Base-by-base conservation (phyloP, 2,888 invertebrate species). In the Diadegma fenestrale region DNA sequence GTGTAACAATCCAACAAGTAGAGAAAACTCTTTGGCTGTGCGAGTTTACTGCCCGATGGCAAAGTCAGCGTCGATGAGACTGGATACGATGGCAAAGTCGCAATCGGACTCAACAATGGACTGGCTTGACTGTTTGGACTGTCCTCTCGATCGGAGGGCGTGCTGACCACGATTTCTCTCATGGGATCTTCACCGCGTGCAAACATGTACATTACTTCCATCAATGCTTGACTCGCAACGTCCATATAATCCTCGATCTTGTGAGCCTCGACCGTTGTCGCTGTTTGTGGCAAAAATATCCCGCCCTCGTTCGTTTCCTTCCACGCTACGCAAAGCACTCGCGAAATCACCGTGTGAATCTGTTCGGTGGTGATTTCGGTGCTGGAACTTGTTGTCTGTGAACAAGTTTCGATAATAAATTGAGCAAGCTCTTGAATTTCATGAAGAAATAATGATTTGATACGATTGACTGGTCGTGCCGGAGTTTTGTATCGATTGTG, bases 271-370 rank as follows among this genome's bases (percentile, higher is more conserved):
- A 94, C 77, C 12, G 89, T 89, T 69, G 92, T 92, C 1, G 95
- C 93, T 5, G 94, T 94, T 86, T 95, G 94, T 0, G 95, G 94
- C 66, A 95, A 90, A 89, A 94, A 94, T 88, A 95, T 92, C 61
- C 92, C 92, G 19, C 93, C 94, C 58, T 95, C 95, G 14, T 91
- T 90, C 22, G 94, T 90, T 82, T 94, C 93, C 81, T 94, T 94
- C 96, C 97, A 97, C 2, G 97, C 96, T 51, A 96, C 96, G 92
- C 96, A 96, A 22, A 97, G 94, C 80, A 97, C 96, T 90, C 96
- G 95, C 1, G 96, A 96, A 69, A 97, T 95, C 87, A 96, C 95
- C 78, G 95, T 94, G 85, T 96, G 94, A 33, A 97, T 94, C 91
- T 96, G 96, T 76, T 96, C 96, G 85, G 95, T 95, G 7, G 95